Evolutionary conservation across 2,797 vertebrate species (phyloP), one percentile per base, ranked within the genome.

Genomic region (Enteromius mattozi): DNA sequence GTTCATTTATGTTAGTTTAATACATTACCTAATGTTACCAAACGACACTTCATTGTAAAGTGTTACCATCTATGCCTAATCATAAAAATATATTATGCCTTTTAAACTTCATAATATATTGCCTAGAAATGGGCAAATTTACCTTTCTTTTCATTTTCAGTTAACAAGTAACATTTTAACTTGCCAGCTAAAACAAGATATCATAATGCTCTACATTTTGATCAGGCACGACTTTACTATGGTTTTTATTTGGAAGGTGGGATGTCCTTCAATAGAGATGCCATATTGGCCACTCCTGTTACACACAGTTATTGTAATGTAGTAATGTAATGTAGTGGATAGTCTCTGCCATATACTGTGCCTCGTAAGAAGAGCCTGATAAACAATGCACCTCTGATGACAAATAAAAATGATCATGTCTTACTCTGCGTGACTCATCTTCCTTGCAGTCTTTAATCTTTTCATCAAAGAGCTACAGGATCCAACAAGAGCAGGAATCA

Each of bases 371-470:
- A 78, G 24, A 19, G 3, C 17, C 24, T 49, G 24, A 74, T 3
- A 77, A n/a, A 45, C 17, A 30, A 81, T 56, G 14, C 6, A 75
- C 13, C 4, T 40, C n/a, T 7, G 42, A 45, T 63, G n/a, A 40
- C 19, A 12, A 3, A 8, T 47, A 59, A 85, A 70, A 35, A 42
- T n/a, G 27, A 72, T 76, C 59, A 78, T 82, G 78, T 80, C 96
- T 98, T 95, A 98, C 98, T 94, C 96, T 97, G 94, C 97, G 96
- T 80, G 98, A 97, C 89, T 99, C 98, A 95, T 99, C 98, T 93
- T 99, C 98, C 94, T 97, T 99, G 95, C 96, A 98, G 93, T 97
- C 98, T 93, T 98, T 98, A 94, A 99, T 97, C 88, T 99, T 99
- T 90, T 99, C 98, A 96, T 99, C 98, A 93, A 99, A 99, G 88